A percentile compares a stretch with the other conserved stretches of the same genome.
phyloP scores from a whole-genome alignment of 2,888 invertebrate species.

The Caenorhabditis sp. region DNA sequence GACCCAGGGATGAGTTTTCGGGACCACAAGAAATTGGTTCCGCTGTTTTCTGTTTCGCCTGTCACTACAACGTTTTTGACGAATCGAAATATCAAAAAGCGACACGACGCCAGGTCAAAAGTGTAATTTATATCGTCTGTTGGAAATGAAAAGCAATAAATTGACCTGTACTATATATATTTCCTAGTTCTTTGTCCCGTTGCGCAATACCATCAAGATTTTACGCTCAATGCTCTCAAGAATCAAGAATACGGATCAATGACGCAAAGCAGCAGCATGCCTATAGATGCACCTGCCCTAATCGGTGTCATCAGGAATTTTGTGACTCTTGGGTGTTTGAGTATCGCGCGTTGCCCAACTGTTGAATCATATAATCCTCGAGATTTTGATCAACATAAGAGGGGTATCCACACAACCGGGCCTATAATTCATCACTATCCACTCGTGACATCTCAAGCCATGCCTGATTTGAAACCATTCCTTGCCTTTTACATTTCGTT shows the following conservation, averaged over 20 bases:
- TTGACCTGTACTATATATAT: constrained; percentile 41
- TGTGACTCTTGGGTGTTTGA: constrained; percentile 18
- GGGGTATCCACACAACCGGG: constrained; percentile 23
- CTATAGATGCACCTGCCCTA: constrained; percentile 25
- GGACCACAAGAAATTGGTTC: constrained; percentile 54
- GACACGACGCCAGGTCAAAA: constrained; percentile 34
- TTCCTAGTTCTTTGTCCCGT: constrained; percentile 34
- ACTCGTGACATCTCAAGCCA: constrained; percentile 47
- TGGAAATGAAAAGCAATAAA: constrained; percentile 47
- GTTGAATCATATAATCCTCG: constrained; percentile 34
- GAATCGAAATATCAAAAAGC: constrained; percentile 45
- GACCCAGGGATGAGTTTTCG: constrained; percentile 48
- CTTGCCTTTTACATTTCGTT: constrained; percentile 38
- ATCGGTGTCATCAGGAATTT: constrained; percentile 36
- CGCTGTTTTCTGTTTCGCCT: background rate
- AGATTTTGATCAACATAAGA: constrained; percentile 30
- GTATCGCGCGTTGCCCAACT: constrained; percentile 22
- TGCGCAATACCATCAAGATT: constrained; percentile 44
- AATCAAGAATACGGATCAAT: constrained; percentile 44
- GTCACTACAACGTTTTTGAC: constrained; percentile 26
- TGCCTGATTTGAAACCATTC: constrained; percentile 44
- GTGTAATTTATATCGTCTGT: constrained; percentile 49
- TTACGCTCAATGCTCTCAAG: constrained; percentile 54
- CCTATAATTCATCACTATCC: constrained; percentile 56
- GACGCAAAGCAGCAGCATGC: too few species aligned